A percentile compares a stretch with the other conserved stretches of the same genome.
phyloP scores from a whole-genome alignment of 2,113 vertebrate species.

The Malurus alboscapulatus region DNA sequence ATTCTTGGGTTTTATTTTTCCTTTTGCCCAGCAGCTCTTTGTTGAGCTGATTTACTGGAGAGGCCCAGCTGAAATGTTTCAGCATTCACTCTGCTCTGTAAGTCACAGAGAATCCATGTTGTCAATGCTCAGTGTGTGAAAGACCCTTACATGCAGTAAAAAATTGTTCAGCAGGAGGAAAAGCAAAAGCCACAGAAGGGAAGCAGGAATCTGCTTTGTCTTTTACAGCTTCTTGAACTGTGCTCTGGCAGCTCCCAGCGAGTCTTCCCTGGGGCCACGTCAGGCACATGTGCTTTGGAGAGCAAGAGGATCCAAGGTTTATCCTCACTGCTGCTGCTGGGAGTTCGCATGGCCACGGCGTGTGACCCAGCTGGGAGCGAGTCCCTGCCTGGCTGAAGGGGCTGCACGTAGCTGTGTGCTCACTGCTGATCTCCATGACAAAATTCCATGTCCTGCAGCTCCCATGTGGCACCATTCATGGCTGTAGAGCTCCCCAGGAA shows the following conservation, averaged over 20 bases:
- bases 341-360: not conserved
- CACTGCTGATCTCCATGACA: accelerated
- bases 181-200: not conserved
- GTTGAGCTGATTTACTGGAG: not conserved
- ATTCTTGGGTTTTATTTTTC: not conserved
- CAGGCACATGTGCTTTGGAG: not conserved
- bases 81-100: accelerated
- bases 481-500: not conserved
- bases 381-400: not conserved
- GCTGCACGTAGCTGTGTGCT: not conserved
- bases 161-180: not conserved
- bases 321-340: not conserved
- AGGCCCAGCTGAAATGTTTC: not conserved
- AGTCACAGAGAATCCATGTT: not conserved
- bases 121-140: not conserved
- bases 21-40: not conserved
- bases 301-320: not conserved
- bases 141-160: not conserved
- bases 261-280: not conserved
- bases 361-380: not conserved
- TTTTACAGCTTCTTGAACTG: not conserved
- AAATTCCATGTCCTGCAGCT: not conserved
- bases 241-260: not conserved
- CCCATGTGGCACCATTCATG: accelerated
- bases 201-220: not conserved